phyloP scores from a whole-genome alignment of 2,113 vertebrate species.

The Melospiza melodia region DNA sequence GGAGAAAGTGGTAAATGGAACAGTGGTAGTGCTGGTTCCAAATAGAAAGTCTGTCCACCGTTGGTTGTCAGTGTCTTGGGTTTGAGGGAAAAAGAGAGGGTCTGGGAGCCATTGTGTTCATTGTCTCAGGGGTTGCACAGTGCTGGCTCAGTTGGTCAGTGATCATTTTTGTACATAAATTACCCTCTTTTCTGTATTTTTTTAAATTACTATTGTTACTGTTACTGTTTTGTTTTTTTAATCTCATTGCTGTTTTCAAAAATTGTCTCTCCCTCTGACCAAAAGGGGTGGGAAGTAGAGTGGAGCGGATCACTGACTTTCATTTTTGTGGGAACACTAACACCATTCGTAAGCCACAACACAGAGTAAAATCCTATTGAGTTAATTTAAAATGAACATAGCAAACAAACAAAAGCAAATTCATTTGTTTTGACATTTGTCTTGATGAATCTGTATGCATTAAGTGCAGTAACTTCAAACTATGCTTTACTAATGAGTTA shows the following conservation, averaged over 20 bases:
- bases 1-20: background rate
- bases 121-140: background rate
- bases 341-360: background rate
- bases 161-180: background rate
- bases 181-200: background rate
- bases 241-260: background rate
- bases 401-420: background rate
- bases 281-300: background rate
- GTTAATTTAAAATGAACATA: background rate
- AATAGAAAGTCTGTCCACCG: background rate
- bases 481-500: background rate
- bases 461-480: background rate
- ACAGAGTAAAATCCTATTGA: background rate
- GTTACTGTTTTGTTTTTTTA: background rate
- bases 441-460: background rate
- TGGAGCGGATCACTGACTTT: fast-evolving
- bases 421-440: background rate
- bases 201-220: background rate
- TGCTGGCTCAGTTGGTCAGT: fast-evolving
- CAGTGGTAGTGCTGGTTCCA: fast-evolving
- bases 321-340: background rate
- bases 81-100: background rate
- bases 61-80: background rate
- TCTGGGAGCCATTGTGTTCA: background rate
- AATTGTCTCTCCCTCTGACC: background rate